Conservation (phyloP, 2,888 invertebrate genomes). For the Dryadula phaetusa region DNA sequence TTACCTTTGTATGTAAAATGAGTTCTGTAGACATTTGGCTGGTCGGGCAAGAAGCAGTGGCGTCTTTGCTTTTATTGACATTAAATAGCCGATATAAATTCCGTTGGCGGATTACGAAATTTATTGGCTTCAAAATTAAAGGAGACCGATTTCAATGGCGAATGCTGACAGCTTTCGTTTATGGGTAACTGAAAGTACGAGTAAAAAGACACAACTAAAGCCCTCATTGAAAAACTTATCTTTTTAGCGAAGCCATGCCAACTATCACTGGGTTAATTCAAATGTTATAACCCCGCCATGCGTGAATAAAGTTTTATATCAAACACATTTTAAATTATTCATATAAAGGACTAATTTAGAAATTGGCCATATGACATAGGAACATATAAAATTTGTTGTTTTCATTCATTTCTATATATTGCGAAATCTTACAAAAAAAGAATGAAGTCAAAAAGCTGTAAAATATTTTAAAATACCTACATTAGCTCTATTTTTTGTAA, state of each 20-base stretch:
- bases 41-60: slow-evolving; percentile 63
- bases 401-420: no score
- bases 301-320: background rate
- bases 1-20: slow-evolving; percentile 80
- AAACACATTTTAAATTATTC: background rate
- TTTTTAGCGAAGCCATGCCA: slow-evolving; percentile 43
- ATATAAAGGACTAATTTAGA: background rate
- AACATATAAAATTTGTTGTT: no score
- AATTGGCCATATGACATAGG: background rate
- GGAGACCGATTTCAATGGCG: slow-evolving; percentile 82
- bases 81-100: slow-evolving; percentile 82
- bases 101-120: slow-evolving; percentile 81
- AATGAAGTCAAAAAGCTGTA: no score
- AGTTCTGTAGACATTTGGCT: slow-evolving; percentile 63
- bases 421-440: no score
- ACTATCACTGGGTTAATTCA: slow-evolving; percentile 11
- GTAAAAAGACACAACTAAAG: slow-evolving; percentile 62
- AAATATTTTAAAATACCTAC: no score
- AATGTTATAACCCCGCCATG: slow-evolving; percentile 4
- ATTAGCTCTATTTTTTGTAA: no score
- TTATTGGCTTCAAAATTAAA: slow-evolving; percentile 83
- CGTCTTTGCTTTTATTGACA: slow-evolving; percentile 73
- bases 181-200: slow-evolving; percentile 63
- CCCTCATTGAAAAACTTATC: slow-evolving; percentile 65
- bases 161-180: slow-evolving; percentile 74